Base-by-base conservation (phyloP, 2,888 invertebrate genomes). In the Auanema freiburgensis region DNA sequence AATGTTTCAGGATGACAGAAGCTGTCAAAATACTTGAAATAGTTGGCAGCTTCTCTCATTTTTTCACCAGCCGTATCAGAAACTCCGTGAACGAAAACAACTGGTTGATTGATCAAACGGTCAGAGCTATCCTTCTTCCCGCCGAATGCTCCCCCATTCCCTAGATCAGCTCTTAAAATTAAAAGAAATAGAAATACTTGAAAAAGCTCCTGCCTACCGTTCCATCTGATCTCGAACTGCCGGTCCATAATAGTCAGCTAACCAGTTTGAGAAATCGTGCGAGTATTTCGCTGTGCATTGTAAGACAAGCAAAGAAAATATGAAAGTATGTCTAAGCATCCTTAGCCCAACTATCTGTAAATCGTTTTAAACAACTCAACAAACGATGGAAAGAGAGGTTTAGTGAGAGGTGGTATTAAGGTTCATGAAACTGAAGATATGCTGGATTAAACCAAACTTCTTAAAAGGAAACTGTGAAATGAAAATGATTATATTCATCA, bases 81-180 rank as follows among this genome's bases (percentile, higher is more conserved):
- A 1, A 81, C 81, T 18, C 80, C 81, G 63, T 82, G 82, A 14
- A 82, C 82, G 56, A 82, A 78, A 24, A 82, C 72, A 23, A 82
- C 71, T 4, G 82, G 82, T 44, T 82, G 82, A 49, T 77, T 71
- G 1, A 55, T 58, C 43, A 83, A 52, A 12, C 60, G 46, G n/a
- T 82, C 79, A 24, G 63, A 51, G 40, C 67, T 40, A 16, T 57
- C 50, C n/a, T 46, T 52, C 46, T 72, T 77, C 1, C 82, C 82
- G 11, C 82, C 82, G 42, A 81, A 83, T 0, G 80, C 77, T 2
- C 82, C 82, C 11, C 64, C 66, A 0, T 62, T 61, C 8, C 80
- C 82, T 4, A 83, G 62, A 54, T 81, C 81, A 16, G 42, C 55
- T 50, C 79, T 78, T 53, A n/a, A 70, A 64, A 18, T 14, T 63